Evolutionary conservation across 1,140 invertebrate species (phyloP), one percentile per base, ranked within the genome.

Genomic region (Wasmannia auropunctata): DNA sequence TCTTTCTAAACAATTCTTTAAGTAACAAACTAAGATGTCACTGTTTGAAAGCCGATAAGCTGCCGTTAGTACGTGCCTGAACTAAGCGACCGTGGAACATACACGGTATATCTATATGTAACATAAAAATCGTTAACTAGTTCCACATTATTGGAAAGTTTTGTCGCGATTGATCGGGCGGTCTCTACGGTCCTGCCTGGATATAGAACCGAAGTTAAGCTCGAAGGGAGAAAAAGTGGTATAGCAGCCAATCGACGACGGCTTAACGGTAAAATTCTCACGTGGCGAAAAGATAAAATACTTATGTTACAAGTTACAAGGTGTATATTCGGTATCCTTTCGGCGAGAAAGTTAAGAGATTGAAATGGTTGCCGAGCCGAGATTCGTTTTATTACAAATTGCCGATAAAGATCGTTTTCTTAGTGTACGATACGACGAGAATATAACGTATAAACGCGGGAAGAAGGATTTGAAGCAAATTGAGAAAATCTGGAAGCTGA

Each of bases 141-240:
- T 92, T 90, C 85, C 49, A 75, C 79, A 89, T 91, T 92, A 93
- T 93, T 92, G 86, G 91, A 92, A 92, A 91, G 75, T 93, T 93
- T 89, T 60, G 77, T 85, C 77, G 86, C 85, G 80, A 88, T 81
- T 79, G 86, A 91, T 51, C 74, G 43, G 76, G 70, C 76, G 31
- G 87, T 54, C 56, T 79, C 37, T 40, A 67, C 43, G 65, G 83
- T 49, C 19, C 51, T 56, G 34, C 28, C 69, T 58, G 83, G 89
- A 89, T 87, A 62, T 28, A 54, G 62, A 70, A 63, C 65, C 60
- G 37, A 91, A 91, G 89, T 92, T 93, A 88, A 93, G 88, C 86
- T 92, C 87, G 85, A 91, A 91, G 37, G 34, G 19, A 65, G 22
- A 56, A 91, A 92, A 87, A 90, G 91, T 90, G 85, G 80, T 91